Base-by-base conservation (phyloP, 2,113 vertebrate species). In the Vicugna pacos region DNA sequence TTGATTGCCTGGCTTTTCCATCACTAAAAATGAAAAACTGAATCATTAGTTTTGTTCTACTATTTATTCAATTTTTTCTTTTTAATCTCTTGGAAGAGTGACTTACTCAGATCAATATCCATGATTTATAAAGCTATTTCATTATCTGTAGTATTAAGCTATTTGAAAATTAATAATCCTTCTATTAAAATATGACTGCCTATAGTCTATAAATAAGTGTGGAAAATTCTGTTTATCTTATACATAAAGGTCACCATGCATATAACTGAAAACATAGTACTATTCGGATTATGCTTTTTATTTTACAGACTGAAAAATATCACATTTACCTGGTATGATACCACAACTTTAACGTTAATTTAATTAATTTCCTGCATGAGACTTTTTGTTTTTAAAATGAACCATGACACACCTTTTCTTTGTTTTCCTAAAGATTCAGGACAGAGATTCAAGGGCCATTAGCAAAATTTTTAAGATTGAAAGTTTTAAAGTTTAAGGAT, bases 21-120 rank as follows among this genome's bases (percentile, higher is more conserved):
- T 76, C 60, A 56, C 64, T 88, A n/a, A 97, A 93, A 93, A 30
- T 26, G 20, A 76, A 87, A 83, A 32, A 15, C 19, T 72, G 5
- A 92, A 87, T 48, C 62, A 73, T 58, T 90, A 58, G 10, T 58
- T 86, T 95, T 65, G 15, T 83, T 92, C 62, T 30, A 62, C 2
- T 19, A 19, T 75, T 46, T 28, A 48, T 87, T 92, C 35, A 24
- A 10, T 50, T 77, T 91, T 87, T 89, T 84, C 73, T 80, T 81
- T 92, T 86, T 88, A 88, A 91, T 90, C 14, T 84, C 24, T 79
- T 96, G 46, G 30, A 65, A 58, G 46, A 95, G 42, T 92, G 75
- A 76, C 14, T 93, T 94, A 38, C 15, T 90, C 30, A 90, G 12
- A 65, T 95, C 73, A 87, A 76, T 95, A 88, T 26, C 30, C 20